These are phyloP conservation scores for Chauna torquata DNA, from an alignment of 2,113 vertebrate species.

Conservation along the genomic window DNA sequence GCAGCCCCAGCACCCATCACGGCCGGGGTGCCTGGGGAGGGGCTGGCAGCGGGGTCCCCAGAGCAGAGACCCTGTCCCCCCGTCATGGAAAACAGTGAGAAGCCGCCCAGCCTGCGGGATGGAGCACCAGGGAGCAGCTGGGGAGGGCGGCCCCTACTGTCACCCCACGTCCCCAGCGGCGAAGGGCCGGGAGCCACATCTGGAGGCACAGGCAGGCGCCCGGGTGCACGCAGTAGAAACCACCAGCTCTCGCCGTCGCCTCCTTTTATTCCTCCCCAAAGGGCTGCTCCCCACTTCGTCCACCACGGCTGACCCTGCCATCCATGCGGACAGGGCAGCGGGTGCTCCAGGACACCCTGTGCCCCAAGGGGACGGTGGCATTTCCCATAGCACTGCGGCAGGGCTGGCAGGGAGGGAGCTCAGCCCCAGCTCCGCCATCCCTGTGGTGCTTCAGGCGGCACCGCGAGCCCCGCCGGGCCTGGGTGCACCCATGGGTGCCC, in stretches of 20 bases:
- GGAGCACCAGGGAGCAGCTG: rapidly evolving
- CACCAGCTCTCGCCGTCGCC: background rate
- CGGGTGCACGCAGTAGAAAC: background rate
- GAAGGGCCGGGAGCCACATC: rapidly evolving
- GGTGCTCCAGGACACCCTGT: background rate
- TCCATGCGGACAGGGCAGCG: background rate
- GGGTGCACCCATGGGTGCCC: background rate
- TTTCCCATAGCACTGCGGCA: rapidly evolving
- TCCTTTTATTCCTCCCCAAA: background rate
- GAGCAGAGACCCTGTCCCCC: background rate
- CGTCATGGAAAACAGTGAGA: rapidly evolving
- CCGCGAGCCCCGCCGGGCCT: rapidly evolving
- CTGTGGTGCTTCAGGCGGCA: rapidly evolving
- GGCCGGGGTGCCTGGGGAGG: background rate
- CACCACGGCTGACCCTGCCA: rapidly evolving
- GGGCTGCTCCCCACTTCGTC: background rate
- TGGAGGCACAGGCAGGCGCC: background rate
- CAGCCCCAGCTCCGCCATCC: background rate
- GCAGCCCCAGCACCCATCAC: background rate
- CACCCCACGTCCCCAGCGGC: background rate
- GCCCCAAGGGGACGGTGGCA: rapidly evolving
- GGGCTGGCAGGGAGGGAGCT: background rate
- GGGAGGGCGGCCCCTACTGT: background rate
- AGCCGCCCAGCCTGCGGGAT: rapidly evolving
- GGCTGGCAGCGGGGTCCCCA: background rate